Base-by-base conservation (phyloP, 2,797 vertebrate genomes). In the Trachurus trachurus region DNA sequence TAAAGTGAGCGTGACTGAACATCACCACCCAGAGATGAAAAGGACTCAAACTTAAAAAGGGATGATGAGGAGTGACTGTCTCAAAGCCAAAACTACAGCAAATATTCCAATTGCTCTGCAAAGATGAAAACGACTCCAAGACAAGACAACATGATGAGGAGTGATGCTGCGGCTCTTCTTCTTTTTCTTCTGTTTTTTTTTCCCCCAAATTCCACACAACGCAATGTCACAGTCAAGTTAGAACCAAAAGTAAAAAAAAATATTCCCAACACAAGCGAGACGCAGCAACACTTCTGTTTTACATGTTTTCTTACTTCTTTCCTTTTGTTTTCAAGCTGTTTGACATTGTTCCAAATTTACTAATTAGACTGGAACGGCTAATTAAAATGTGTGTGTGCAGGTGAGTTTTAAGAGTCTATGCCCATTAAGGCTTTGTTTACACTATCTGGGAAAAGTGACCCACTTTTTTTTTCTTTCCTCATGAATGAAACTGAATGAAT, bases 1-100 rank as follows among this genome's bases (percentile, higher is more conserved):
- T 26, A 34, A 31, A 82, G 40, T 4, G 61, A 26, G 15, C 49
- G 67, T 22, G 56, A 74, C 40, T 40, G 61, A 84, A 66, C 45
- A 45, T 70, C 66, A 39, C 22, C 21, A 0, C 70, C 37, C n/a
- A 40, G 22, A 88, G 64, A 83, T 75, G 60, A 87, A 86, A 84
- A 83, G 62, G 44, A 58, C 13, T 82, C 19, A 29, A 15, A 82
- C 57, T 68, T 76, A 49, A 81, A 86, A 84, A 66, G 29, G 19
- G 40, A 64, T 57, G 66, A 78, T 66, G 47, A 77, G 21, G 22
- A 73, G 64, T 53, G 66, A 65, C 76, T 64, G 70, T 78, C 50
- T 61, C 37, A 37, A 17, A 66, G 57, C 53, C 47, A 62, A 71
- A 80, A 60, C 60, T 66, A 54, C 39, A 68, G 54, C 4, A 9